phyloP scores from a whole-genome alignment of 2,797 vertebrate genomes.

The Myiothlypis chrysogaster region DNA sequence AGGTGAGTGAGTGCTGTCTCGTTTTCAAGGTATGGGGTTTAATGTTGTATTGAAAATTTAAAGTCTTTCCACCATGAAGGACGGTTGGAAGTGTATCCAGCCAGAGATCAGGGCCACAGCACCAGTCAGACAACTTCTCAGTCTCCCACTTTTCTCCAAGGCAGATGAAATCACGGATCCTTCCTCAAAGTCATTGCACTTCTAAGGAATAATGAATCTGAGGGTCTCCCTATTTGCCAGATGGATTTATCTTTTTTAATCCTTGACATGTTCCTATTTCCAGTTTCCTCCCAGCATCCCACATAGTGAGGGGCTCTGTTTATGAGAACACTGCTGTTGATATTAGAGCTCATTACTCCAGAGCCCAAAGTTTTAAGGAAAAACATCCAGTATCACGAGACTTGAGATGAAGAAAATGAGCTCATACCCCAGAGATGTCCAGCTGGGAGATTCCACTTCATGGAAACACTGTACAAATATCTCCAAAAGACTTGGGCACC shows the following conservation, averaged over 20 bases:
- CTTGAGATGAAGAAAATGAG: not conserved
- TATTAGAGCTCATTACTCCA: not conserved
- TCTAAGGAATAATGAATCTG: accelerated
- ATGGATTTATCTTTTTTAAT: not conserved
- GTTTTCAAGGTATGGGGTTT: not conserved
- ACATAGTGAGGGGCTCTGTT: not conserved
- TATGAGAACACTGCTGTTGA: not conserved
- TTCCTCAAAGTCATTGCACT: not conserved
- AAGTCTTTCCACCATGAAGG: not conserved
- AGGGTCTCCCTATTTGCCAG: not conserved
- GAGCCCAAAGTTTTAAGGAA: not conserved
- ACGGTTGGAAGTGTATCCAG: not conserved
- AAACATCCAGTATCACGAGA: not conserved
- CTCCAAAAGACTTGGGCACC: not conserved
- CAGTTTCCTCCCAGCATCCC: not conserved
- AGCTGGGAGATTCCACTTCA: not conserved
- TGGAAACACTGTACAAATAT: not conserved
- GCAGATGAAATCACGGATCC: not conserved
- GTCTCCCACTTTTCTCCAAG: not conserved
- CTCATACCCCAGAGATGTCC: slow-evolving; percentile 10
- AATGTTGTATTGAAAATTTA: not conserved
- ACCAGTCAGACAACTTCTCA: not conserved
- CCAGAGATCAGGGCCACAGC: not conserved
- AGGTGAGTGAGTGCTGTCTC: not conserved
- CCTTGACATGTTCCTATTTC: not conserved